phyloP scores from a whole-genome alignment of 2,113 vertebrate species.

The Hemicordylus capensis region DNA sequence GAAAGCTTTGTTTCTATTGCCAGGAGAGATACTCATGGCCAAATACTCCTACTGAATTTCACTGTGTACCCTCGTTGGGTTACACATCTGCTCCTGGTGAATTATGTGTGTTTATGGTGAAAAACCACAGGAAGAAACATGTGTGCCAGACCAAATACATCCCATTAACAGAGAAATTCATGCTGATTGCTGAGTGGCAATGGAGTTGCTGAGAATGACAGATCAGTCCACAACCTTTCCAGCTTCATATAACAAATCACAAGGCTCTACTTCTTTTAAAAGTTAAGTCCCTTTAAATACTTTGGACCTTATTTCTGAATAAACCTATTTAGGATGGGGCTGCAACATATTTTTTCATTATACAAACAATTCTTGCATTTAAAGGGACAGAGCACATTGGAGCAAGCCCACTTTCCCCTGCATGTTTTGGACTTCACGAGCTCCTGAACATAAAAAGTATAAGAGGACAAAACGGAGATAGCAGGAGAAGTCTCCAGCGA shows the following conservation, averaged over 20 bases:
- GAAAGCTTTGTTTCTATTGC: slow-evolving; percentile 18
- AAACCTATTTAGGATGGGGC: background rate
- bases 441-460: no score
- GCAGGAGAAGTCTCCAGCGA: no score
- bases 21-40: rapidly evolving
- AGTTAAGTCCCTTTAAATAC: background rate
- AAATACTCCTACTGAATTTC: background rate
- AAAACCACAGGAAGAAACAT: background rate
- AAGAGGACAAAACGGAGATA: no score
- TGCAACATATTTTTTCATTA: background rate
- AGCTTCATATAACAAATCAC: background rate
- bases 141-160: background rate
- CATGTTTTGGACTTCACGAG: no score
- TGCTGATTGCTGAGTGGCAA: background rate
- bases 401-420: no score
- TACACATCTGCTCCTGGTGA: background rate
- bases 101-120: background rate
- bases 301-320: background rate
- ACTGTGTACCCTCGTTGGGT: background rate
- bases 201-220: background rate
- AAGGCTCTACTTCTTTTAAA: background rate
- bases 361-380: background rate
- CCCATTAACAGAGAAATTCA: background rate
- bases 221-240: background rate
- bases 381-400: no score